These are phyloP conservation scores for Gymnosoma rotundatum DNA, from an alignment of 2,888 invertebrate species.

Conservation along the genomic window DNA sequence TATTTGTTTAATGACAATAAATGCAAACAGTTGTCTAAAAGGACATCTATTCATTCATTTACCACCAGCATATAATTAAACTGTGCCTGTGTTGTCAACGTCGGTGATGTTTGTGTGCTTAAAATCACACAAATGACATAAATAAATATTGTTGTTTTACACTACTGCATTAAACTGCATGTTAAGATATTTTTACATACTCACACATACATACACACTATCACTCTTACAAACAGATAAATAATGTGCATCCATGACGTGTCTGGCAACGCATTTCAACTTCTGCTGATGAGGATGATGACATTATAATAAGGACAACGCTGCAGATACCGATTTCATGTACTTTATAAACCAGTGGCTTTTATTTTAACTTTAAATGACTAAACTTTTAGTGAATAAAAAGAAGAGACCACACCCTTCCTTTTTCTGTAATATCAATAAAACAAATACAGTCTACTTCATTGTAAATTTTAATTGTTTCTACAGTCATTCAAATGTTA, in stretches of 20 bases:
- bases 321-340: constrained; percentile 48
- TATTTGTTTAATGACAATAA: constrained; percentile 62
- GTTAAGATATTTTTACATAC: constrained; percentile 20
- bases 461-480: constrained; percentile 23
- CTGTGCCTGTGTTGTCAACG: neutral
- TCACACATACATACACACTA: constrained; percentile 5
- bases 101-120: constrained; percentile 45
- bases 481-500: constrained; percentile 40
- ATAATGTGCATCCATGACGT: constrained; percentile 11
- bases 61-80: constrained; percentile 56
- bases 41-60: constrained; percentile 43
- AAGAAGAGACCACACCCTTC: neutral
- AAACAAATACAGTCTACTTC: constrained; percentile 22
- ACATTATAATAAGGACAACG: neutral
- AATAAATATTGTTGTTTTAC: constrained; percentile 42
- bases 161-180: constrained; percentile 41
- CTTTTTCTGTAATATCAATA: neutral
- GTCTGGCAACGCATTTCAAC: constrained; percentile 48
- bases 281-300: constrained; percentile 18
- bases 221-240: neutral
- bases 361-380: constrained; percentile 50
- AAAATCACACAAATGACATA: constrained; percentile 40
- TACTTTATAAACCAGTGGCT: constrained; percentile 58
- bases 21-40: constrained; percentile 38
- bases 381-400: neutral